Conservation (phyloP, 2,797 vertebrate genomes). For the Poecilia picta region DNA sequence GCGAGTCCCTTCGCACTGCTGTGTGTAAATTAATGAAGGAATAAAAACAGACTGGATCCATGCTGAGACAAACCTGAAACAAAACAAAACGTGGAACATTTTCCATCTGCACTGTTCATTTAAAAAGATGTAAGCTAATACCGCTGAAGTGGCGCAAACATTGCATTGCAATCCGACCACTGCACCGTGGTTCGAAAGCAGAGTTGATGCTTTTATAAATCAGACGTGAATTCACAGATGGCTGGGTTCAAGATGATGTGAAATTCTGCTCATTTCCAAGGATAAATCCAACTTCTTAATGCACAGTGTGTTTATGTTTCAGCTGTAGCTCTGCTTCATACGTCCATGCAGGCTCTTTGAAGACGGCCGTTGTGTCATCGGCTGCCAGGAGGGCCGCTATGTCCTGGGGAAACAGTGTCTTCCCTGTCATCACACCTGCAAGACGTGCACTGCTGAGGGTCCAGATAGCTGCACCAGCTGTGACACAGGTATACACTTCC, state of each 20-base stretch:
- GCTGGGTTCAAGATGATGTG: neutral
- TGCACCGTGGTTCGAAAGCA: neutral
- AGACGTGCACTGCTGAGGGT: constrained; percentile 84
- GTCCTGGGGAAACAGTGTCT: constrained; percentile 80
- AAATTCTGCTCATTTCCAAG: neutral
- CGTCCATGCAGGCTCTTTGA: constrained; percentile 85
- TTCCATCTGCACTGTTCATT: constrained; percentile 2
- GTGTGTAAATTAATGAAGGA: neutral
- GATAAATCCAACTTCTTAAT: neutral
- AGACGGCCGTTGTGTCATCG: constrained; percentile 79
- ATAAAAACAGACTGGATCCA: neutral
- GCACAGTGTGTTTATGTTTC: neutral
- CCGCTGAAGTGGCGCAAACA: neutral
- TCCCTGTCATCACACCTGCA: constrained; percentile 89
- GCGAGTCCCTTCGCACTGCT: neutral
- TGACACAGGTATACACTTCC: constrained; percentile 81
- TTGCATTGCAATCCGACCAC: neutral
- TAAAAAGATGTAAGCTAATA: constrained; percentile 4
- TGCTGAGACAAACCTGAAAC: neutral
- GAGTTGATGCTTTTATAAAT: neutral
- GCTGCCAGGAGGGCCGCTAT: constrained; percentile 83
- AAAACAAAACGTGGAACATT: neutral
- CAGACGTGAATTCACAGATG: neutral
- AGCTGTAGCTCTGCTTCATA: constrained; percentile 16
- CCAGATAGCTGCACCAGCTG: constrained; percentile 87